phyloP scores from a whole-genome alignment of 2,888 invertebrate species.

The Molanna angustata region DNA sequence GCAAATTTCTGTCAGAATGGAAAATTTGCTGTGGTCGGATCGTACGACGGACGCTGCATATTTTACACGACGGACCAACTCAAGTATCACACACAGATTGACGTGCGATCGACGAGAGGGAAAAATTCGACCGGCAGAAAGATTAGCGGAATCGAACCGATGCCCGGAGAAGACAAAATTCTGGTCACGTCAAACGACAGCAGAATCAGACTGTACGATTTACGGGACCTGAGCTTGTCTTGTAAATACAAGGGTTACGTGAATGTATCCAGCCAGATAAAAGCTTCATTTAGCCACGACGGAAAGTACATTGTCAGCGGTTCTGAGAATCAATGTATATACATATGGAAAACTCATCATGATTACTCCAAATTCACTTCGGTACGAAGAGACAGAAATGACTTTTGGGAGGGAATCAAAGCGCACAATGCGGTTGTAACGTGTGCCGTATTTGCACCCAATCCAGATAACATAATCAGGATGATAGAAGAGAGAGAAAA shows the following conservation, averaged over 20 bases:
- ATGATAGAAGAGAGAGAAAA: conserved; percentile 61
- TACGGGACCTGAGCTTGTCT: conserved; percentile 89
- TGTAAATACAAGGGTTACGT: conserved; percentile 95
- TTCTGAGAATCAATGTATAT: conserved; percentile 96
- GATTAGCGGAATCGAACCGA: conserved; percentile 95
- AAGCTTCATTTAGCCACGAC: conserved; percentile 95
- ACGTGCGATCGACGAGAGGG: conserved; percentile 93
- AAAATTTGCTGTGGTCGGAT: conserved; percentile 96
- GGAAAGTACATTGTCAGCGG: conserved; percentile 97
- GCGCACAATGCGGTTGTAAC: conserved; percentile 96
- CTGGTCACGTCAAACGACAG: conserved; percentile 98
- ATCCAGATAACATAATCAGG: conserved; percentile 86
- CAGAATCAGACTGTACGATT: conserved; percentile 91
- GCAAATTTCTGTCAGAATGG: conserved; percentile 98
- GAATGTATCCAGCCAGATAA: conserved; percentile 95
- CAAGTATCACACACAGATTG: conserved; percentile 97
- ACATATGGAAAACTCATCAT: conserved; percentile 97
- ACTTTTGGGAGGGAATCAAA: conserved; percentile 96
- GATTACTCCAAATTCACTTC: conserved; percentile 94
- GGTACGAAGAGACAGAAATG: conserved; percentile 87
- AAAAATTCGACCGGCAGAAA: conserved; percentile 93
- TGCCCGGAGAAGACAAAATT: conserved; percentile 94
- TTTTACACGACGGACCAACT: conserved; percentile 98
- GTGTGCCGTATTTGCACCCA: conserved; percentile 96
- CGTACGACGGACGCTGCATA: conserved; percentile 97